Evolutionary conservation across 1,140 invertebrate species (phyloP), one percentile per base, ranked within the genome.

Genomic region (Acromyrmex charruanus): DNA sequence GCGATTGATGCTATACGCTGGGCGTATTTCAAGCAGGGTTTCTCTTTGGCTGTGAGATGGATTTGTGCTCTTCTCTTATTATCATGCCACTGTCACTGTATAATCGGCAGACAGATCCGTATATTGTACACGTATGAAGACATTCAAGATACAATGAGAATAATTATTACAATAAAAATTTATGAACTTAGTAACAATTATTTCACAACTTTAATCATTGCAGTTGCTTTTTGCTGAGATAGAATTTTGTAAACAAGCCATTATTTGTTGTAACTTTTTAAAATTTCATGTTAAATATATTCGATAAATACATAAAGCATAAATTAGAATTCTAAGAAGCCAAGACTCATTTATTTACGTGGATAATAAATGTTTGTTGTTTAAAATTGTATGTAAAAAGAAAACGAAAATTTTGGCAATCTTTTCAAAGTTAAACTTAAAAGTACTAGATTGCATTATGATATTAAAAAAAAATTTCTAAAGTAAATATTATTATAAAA

Each of bases 1-100:
- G 89, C 93, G 93, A 94, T 94, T 94, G 94, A 94, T 94, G 92
- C 90, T 82, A 59, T 86, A 90, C 69, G 88, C 75, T 59, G 55
- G 53, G 71, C 44, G 53, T 66, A 61, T 74, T 68, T 87, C 81
- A 49, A 88, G 77, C 77, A 63, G 77, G 86, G 77, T 66, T 58
- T 86, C 85, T 81, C 77, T 80, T 69, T 53, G 25, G 55, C 66
- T 82, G 82, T 51, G 79, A 86, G 90, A 86, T 77, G 72, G 85
- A 91, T 89, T 91, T 81, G 71, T 59, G 72, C 77, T 25, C 49
- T 63, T 59, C 77, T 91, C 85, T 82, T 85, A 88, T 91, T 91
- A 91, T 77, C 31, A 88, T 53, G 65, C 74, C 44, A 55, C 39
- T 44, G 10, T 7, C 49, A 51, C 14, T 44, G 39, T 44, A 80